These are phyloP conservation scores for Popillia japonica DNA, from an alignment of 1,140 invertebrate genomes.

Conservation along the genomic window DNA sequence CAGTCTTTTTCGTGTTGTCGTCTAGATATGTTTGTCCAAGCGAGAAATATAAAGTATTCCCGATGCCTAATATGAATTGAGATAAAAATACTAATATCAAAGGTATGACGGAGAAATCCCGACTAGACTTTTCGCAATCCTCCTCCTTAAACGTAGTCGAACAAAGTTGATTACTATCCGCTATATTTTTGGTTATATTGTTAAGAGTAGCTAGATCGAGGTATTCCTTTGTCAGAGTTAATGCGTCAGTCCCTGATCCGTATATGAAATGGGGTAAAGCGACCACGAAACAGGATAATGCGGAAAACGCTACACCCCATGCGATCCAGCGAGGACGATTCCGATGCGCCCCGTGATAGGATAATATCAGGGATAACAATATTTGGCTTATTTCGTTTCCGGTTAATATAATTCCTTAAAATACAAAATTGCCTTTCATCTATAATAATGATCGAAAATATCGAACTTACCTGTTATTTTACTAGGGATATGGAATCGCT, in stretches of 20 bases:
- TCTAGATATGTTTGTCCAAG: slow-evolving; percentile 76
- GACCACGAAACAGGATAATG: slow-evolving; percentile 72
- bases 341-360: slow-evolving; percentile 68
- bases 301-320: slow-evolving; percentile 68
- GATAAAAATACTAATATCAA: slow-evolving; percentile 70
- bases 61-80: slow-evolving; percentile 73
- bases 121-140: slow-evolving; percentile 63
- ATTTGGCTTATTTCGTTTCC: slow-evolving; percentile 78
- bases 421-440: slow-evolving; percentile 33
- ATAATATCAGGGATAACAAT: slow-evolving; percentile 67
- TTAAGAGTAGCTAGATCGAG: slow-evolving; percentile 60
- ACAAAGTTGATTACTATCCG: slow-evolving; percentile 47
- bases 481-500: slow-evolving; percentile 75
- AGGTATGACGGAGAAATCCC: slow-evolving; percentile 65
- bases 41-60: slow-evolving; percentile 71
- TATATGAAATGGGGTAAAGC: slow-evolving; percentile 78
- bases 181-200: slow-evolving; percentile 58
- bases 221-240: slow-evolving; percentile 71
- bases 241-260: slow-evolving; percentile 74
- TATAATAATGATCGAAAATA: slow-evolving; percentile 52
- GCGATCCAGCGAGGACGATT: slow-evolving; percentile 74
- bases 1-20: slow-evolving; percentile 75
- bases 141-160: slow-evolving; percentile 52
- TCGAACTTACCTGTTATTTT: slow-evolving; percentile 63
- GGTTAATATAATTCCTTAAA: slow-evolving; percentile 56